Evolutionary conservation across 2,797 vertebrate species (phyloP), one percentile per base, ranked within the genome.

Genomic region (Phataginus tricuspis): DNA sequence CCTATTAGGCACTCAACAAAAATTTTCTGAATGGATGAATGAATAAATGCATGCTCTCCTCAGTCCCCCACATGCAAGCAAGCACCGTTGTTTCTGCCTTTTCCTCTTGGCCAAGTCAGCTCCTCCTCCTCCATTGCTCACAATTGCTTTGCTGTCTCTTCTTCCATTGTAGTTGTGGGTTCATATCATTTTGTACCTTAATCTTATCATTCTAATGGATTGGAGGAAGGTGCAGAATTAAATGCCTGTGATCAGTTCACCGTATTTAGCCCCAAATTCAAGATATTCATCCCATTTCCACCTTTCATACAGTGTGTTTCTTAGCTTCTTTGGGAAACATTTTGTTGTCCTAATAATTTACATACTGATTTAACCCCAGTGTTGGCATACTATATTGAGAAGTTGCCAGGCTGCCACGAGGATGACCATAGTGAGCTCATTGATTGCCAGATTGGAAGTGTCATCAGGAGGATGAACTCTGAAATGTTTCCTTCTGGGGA

Each of bases 331-430:
- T 53, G 29, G 11, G 55, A 74, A 39, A 49, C 31, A 69, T 59
- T 61, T 74, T 72, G 29, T n/a, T 68, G n/a, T 72, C 66, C 15
- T 83, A 49, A 82, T 45, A 25, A 80, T 61, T 29, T 68, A 72
- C 37, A 57, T 10, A 51, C 19, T 1, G 16, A 42, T 61, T 69
- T 75, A 69, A 45, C 34, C 18, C 61, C 64, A 45, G 74, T 23
- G 34, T 49, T 42, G n/a, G 34, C 12, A n/a, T 71, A 7, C 23
- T 11, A n/a, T 51, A 25, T 42, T 29, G 19, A 87, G 55, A 63
- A 16, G 12, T 39, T 27, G 27, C 42, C 31, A 23, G n/a, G 29
- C 8, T 16, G 18, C 55, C 37, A 9, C 37, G 3, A 0, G 8
- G 49, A 51, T 18, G 23, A 9, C 39, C 18, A 4, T 21, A 2